A percentile compares a stretch with the other conserved stretches of the same genome.
Conservation (phyloP, 1,140 invertebrate species). For the Dysdera silvatica region DNA sequence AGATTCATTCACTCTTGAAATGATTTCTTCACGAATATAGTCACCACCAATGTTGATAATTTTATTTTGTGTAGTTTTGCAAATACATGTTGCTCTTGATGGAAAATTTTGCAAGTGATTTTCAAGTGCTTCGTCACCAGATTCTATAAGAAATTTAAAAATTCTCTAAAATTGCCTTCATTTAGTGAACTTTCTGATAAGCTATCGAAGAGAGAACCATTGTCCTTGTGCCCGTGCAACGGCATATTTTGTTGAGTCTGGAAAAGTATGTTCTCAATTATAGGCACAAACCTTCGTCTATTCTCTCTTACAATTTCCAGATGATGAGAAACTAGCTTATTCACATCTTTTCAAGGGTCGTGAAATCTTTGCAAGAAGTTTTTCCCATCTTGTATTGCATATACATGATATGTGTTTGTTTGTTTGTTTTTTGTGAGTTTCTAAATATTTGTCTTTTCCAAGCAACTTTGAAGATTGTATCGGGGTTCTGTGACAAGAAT, state of each 20-base stretch:
- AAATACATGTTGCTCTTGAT: neutral
- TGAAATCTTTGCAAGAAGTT: no score
- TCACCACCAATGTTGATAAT: neutral
- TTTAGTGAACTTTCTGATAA: neutral
- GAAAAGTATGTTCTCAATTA: slow-evolving; percentile 1
- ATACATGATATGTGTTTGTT: no score
- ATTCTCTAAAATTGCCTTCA: neutral
- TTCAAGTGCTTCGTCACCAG: slow-evolving; percentile 4
- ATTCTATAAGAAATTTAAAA: neutral
- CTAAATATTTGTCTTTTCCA: no score
- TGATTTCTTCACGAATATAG: neutral
- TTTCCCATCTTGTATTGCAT: no score
- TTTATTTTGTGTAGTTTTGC: neutral
- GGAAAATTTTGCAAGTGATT: neutral
- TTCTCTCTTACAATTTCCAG: no score
- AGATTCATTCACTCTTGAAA: neutral
- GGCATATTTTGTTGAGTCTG: neutral
- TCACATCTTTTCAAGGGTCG: no score
- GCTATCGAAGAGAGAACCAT: neutral
- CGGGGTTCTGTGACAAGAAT: no score
- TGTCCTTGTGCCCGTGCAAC: neutral
- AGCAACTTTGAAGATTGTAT: no score
- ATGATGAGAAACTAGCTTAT: no score
- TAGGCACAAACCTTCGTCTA: neutral
- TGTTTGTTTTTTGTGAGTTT: no score